phyloP scores from a whole-genome alignment of 1,140 invertebrate genomes.

The Thaumetopoea pityocampa region DNA sequence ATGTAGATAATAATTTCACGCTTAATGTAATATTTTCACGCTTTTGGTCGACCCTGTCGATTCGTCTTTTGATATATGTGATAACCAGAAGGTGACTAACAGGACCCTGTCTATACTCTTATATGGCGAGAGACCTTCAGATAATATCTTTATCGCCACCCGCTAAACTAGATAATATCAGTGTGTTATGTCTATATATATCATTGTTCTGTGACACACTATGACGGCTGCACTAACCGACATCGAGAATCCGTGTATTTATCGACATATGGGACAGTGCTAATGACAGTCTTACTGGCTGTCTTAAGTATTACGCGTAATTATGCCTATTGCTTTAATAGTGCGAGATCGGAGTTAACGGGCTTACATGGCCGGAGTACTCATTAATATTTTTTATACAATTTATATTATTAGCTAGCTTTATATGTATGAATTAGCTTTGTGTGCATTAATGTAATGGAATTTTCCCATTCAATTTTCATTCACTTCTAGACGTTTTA shows the following conservation, averaged over 20 bases:
- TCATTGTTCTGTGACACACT: slow-evolving; percentile 43
- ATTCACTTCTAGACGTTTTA: too few species aligned
- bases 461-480: too few species aligned
- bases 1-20: too few species aligned
- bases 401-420: too few species aligned
- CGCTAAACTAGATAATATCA: slow-evolving; percentile 39
- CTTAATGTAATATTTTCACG: too few species aligned
- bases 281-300: slow-evolving; percentile 38
- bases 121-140: slow-evolving; percentile 30
- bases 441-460: too few species aligned
- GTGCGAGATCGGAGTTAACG: slow-evolving; percentile 1
- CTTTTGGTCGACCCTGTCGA: too few species aligned
- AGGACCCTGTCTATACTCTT: slow-evolving; percentile 6
- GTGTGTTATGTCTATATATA: slow-evolving; percentile 46
- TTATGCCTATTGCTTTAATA: slow-evolving; percentile 20
- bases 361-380: not conserved
- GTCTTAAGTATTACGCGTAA: slow-evolving; percentile 30
- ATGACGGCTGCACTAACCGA: slow-evolving; percentile 32
- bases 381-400: too few species aligned
- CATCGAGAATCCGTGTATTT: slow-evolving; percentile 39
- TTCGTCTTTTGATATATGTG: not conserved
- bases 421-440: too few species aligned
- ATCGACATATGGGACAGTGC: slow-evolving; percentile 35
- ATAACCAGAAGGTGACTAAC: not conserved
- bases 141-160: slow-evolving; percentile 34